Evolutionary conservation across 2,888 invertebrate genomes (phyloP).

Genomic region (Creontiades dilutus): DNA sequence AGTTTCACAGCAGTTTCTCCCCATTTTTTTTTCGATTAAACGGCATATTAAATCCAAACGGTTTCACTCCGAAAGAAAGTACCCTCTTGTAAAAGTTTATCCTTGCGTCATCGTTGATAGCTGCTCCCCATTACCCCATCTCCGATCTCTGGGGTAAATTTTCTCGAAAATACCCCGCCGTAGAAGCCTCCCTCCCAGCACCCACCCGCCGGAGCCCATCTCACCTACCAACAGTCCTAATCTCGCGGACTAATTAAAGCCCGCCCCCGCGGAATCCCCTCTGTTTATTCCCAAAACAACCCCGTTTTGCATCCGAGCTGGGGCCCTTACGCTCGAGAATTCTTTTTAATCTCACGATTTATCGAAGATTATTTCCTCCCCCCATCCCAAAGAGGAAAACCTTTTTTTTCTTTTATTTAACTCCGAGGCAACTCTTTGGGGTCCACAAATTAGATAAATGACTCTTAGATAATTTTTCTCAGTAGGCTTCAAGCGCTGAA

Average conservation of each 20-base stretch:
- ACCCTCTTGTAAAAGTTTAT: slow-evolving; percentile 20
- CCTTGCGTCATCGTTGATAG: slow-evolving; percentile 27
- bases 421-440: background rate
- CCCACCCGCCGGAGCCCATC: slow-evolving; percentile 10
- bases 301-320: background rate
- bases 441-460: background rate
- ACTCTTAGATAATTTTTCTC: background rate
- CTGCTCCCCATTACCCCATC: slow-evolving; percentile 12
- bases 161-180: slow-evolving; percentile 12
- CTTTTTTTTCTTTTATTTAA: background rate
- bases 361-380: background rate
- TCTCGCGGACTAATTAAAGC: slow-evolving; percentile 47
- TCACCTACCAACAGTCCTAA: slow-evolving; percentile 27
- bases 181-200: background rate
- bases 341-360: slow-evolving; percentile 25
- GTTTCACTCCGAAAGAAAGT: background rate
- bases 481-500: background rate
- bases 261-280: background rate
- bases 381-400: background rate
- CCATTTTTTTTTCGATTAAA: slow-evolving; percentile 2
- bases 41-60: background rate
- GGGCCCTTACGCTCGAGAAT: background rate
- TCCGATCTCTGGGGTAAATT: slow-evolving; percentile 11
- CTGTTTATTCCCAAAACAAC: slow-evolving; percentile 41
- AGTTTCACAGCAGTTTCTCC: background rate